Base-by-base conservation (phyloP, 2,797 vertebrate genomes). In the Pseudochaenichthys georgianus region DNA sequence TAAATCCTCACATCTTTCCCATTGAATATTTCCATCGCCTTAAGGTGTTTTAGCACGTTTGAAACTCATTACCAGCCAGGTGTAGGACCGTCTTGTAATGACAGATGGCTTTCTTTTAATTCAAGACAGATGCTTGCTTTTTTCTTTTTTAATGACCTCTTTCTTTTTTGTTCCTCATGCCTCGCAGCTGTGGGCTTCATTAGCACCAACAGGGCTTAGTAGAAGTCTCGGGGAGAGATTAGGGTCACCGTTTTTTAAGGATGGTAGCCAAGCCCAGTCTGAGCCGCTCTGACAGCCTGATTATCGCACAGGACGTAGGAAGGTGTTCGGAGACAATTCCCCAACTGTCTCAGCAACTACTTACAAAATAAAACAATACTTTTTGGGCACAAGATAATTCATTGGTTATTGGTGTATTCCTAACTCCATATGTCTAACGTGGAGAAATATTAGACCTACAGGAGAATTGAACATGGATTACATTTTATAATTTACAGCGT, bases 51-150 rank as follows among this genome's bases (percentile, higher is more conserved):
- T 3, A 53, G 75, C 46, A 51, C 70, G 50, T 80, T 77, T 73
- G 70, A 45, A 81, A 23, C 21, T 81, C 79, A 66, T 84, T 73
- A 70, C 2, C 81, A 73, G 71, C 71, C 82, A 88, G 88, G 88
- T 86, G 87, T 54, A 12, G 70, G 61, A 84, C 84, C 84, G 38
- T 83, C 84, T 61, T 31, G 60, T 57, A 4, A 78, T 78, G 87
- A 89, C 87, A 82, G 81, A 89, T 88, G 82, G 76, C 16, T 84
- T 85, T 74, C 79, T 74, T 81, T 84, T 88, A 82, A 85, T 70
- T 87, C 80, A 70, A 71, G 60, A 65, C 83, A 86, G 87, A 89
- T 84, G 89, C 77, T 80, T 65, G 64, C 38, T 13, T 53, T 5
- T 53, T 66, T 23, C 23, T 75, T 84, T 84, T 80, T 78, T 84